Conservation (phyloP, 2,888 invertebrate species). For the Cylindroiulus punctatus region DNA sequence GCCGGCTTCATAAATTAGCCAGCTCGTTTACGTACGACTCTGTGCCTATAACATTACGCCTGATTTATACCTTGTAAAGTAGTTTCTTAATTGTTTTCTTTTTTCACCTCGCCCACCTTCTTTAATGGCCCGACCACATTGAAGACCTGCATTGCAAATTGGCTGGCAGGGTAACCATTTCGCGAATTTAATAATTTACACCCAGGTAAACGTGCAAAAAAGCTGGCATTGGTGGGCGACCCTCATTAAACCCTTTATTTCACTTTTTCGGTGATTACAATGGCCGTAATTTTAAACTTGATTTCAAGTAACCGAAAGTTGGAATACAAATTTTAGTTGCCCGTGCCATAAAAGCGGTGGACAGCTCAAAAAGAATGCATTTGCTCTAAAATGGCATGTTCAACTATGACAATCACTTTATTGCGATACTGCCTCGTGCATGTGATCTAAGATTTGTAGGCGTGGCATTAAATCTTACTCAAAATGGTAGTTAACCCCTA, state of each 20-base stretch:
- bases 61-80: constrained; percentile 47
- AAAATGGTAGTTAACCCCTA: too few relatives aligned
- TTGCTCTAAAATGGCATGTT: too few relatives aligned
- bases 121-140: constrained; percentile 40
- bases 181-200: constrained; percentile 13
- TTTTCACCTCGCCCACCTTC: constrained; percentile 37
- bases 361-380: too few relatives aligned
- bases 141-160: constrained; percentile 26
- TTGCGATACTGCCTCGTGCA: too few relatives aligned
- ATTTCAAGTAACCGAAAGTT: too few relatives aligned
- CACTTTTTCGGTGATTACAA: not conserved
- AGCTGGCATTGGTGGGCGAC: constrained; percentile 1
- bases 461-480: too few relatives aligned
- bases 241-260: not conserved
- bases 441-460: too few relatives aligned
- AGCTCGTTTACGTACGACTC: constrained; percentile 42
- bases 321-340: too few relatives aligned
- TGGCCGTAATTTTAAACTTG: too few relatives aligned
- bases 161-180: not conserved
- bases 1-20: constrained; percentile 42
- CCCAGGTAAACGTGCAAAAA: not conserved
- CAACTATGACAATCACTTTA: too few relatives aligned
- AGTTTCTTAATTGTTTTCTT: constrained; percentile 46
- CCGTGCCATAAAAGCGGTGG: too few relatives aligned
- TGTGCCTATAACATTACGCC: constrained; percentile 37